A percentile compares a stretch with the other conserved stretches of the same genome.
phyloP scores from a whole-genome alignment of 2,797 vertebrate species.

The Chelonia mydas region DNA sequence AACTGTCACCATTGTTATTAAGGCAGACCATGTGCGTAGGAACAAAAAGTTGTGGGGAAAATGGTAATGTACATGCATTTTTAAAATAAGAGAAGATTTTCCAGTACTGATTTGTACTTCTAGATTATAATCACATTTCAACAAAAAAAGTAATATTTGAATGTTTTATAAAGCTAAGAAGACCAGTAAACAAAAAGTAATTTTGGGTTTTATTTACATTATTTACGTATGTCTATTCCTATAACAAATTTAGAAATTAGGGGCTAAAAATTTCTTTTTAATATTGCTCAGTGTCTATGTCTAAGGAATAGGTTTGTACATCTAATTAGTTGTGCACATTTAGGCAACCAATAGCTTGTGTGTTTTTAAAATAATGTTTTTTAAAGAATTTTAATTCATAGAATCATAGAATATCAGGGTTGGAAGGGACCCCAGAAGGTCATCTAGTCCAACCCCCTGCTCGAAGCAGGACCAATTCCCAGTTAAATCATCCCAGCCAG shows the following conservation, averaged over 20 bases:
- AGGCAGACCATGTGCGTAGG: not conserved
- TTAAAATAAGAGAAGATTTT: not conserved
- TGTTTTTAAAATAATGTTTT: not conserved
- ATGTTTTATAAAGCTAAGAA: not conserved
- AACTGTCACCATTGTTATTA: not conserved
- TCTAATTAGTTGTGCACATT: not conserved
- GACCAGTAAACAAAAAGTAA: not conserved
- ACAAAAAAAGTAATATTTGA: not conserved
- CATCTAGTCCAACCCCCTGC: too few relatives aligned
- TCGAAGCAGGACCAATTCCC: too few relatives aligned
- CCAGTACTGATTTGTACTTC: not conserved
- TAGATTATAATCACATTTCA: fast-evolving
- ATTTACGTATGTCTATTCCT: not conserved
- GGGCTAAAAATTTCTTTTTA: fast-evolving
- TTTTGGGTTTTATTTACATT: fast-evolving
- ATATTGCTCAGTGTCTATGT: not conserved
- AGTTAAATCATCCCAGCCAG: too few relatives aligned
- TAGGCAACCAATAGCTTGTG: not conserved
- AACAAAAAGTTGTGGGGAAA: not conserved
- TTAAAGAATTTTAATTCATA: not conserved
- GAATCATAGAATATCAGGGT: too few relatives aligned
- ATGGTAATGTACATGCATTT: not conserved
- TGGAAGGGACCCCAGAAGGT: too few relatives aligned
- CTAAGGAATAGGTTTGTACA: not conserved
- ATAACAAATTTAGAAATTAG: not conserved